Conservation (phyloP, 2,888 invertebrate genomes). For the Phaedon cochleariae region DNA sequence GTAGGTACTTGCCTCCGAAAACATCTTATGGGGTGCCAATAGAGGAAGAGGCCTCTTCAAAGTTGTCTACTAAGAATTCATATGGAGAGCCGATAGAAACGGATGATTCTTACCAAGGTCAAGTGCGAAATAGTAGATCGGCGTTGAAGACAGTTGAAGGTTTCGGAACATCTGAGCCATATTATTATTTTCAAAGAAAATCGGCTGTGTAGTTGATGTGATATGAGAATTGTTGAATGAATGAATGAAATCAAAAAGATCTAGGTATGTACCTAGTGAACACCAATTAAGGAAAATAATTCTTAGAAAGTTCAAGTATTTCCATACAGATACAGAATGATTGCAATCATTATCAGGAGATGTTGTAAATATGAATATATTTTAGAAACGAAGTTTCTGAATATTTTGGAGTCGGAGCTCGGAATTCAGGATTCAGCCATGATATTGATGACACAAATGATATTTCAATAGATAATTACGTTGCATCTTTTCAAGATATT, state of each 20-base stretch:
- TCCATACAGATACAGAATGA: too few species aligned
- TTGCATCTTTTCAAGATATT: too few species aligned
- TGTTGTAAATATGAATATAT: too few species aligned
- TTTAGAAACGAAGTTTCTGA: too few species aligned
- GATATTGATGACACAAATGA: too few species aligned
- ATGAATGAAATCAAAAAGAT: not conserved
- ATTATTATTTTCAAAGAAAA: not conserved
- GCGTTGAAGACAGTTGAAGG: not conserved
- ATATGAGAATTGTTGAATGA: not conserved
- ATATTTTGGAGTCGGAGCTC: too few species aligned
- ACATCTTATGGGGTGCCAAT: slow-evolving; percentile 11
- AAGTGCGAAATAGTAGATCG: not conserved
- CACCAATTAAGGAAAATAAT: too few species aligned
- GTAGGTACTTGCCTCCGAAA: not conserved
- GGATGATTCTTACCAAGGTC: not conserved
- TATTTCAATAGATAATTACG: too few species aligned
- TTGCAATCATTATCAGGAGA: too few species aligned
- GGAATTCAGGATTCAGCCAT: too few species aligned
- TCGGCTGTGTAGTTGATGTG: not conserved
- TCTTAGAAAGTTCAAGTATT: too few species aligned
- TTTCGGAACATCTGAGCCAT: not conserved
- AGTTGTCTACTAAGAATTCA: not conserved
- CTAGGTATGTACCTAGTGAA: too few species aligned
- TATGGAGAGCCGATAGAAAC: not conserved
- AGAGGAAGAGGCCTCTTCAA: not conserved